Conservation (phyloP, 2,888 invertebrate genomes). For the Tenthredo amoena region DNA sequence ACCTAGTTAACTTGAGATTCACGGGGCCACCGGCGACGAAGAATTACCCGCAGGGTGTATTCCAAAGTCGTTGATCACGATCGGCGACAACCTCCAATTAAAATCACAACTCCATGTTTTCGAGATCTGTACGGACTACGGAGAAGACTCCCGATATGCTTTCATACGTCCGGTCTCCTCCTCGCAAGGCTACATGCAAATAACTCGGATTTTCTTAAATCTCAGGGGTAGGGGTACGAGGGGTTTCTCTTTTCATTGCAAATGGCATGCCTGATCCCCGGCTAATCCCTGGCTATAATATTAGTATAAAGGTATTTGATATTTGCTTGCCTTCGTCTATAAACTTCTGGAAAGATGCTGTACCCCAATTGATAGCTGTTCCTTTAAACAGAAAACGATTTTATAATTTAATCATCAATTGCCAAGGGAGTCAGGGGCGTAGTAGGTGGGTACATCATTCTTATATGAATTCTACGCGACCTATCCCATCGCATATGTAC, state of each 20-base stretch:
- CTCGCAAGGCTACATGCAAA: not conserved
- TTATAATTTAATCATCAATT: slow-evolving; percentile 38
- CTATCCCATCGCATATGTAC: not conserved
- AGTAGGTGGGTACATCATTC: not conserved
- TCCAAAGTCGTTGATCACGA: slow-evolving; percentile 38
- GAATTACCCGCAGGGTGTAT: slow-evolving; percentile 24
- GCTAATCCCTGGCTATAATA: slow-evolving; percentile 33
- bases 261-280: slow-evolving; percentile 33
- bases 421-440: not conserved
- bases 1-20: slow-evolving; percentile 72
- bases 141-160: not conserved
- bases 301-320: slow-evolving; percentile 48
- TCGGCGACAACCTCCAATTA: slow-evolving; percentile 33
- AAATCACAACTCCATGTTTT: not conserved
- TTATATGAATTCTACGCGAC: slow-evolving; percentile 16
- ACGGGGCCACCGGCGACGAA: slow-evolving; percentile 61
- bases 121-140: not conserved
- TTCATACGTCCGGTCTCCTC: not conserved
- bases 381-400: slow-evolving; percentile 52
- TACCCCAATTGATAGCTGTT: slow-evolving; percentile 52
- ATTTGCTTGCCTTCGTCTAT: slow-evolving; percentile 53
- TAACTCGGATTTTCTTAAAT: not conserved
- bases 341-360: slow-evolving; percentile 53
- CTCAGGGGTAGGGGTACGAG: not conserved
- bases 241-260: not conserved